phyloP scores from a whole-genome alignment of 53 echinoderm and acorn worm genomes.

The Echinarachnius parma region DNA sequence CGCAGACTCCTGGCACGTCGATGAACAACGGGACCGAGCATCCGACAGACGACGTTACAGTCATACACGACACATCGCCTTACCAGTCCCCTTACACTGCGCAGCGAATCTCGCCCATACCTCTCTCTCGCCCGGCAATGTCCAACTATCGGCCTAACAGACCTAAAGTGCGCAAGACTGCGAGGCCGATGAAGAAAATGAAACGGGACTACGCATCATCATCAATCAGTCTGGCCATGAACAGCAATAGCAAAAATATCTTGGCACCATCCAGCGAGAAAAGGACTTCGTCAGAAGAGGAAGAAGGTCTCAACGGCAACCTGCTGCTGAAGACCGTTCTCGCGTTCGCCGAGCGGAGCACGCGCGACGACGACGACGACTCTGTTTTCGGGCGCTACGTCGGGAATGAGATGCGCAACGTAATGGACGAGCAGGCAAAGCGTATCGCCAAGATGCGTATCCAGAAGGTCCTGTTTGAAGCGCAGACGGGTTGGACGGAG shows the following conservation, averaged over 20 bases:
- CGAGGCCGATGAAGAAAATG: constrained; percentile 17
- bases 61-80: constrained; percentile 12
- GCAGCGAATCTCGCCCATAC: constrained; percentile 17
- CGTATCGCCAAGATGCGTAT: constrained; percentile 48
- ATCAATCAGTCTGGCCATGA: no score
- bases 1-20: constrained; percentile 15
- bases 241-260: no score
- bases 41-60: background rate
- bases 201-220: constrained; percentile 27
- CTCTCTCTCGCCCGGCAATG: constrained; percentile 15
- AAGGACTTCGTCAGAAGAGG: no score
- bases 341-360: constrained; percentile 15
- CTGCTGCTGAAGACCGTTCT: constrained; percentile 28
- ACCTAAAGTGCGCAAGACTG: constrained; percentile 14
- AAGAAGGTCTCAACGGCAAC: constrained; percentile 5
- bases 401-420: constrained; percentile 40
- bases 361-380: constrained; percentile 32
- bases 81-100: constrained; percentile 25
- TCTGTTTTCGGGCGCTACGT: constrained; percentile 42
- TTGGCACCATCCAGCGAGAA: no score
- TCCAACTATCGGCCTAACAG: constrained; percentile 5
- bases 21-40: background rate
- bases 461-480: constrained; percentile 49
- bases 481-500: constrained; percentile 47
- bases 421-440: constrained; percentile 41